These are phyloP conservation scores for Megamerina dolium DNA, from an alignment of 2,888 invertebrate genomes.

Conservation along the genomic window DNA sequence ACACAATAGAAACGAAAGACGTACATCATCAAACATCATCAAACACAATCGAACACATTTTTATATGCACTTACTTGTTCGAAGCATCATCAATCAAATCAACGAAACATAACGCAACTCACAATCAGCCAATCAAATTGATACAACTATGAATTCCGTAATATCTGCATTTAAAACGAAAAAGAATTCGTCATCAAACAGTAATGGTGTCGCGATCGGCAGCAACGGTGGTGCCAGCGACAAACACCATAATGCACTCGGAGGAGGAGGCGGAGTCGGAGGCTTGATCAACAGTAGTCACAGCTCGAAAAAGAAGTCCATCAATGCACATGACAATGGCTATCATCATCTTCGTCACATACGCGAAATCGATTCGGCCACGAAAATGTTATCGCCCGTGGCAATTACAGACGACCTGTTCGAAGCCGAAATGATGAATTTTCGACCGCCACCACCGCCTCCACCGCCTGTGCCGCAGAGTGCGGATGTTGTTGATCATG, in stretches of 20 bases:
- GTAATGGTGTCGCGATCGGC: constrained; percentile 4
- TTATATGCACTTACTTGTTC: no score
- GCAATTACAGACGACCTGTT: constrained; percentile 34
- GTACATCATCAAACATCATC: no score
- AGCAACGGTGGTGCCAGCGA: constrained; percentile 20
- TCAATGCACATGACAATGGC: constrained; percentile 42
- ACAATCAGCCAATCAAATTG: no score
- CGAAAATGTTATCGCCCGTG: constrained; percentile 43
- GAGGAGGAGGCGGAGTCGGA: constrained; percentile 20
- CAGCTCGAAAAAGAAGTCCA: constrained; percentile 30
- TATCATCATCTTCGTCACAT: constrained; percentile 49
- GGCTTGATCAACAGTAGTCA: constrained; percentile 23
- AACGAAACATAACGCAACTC: no score
- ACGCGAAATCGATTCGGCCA: constrained; percentile 47
- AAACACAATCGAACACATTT: no score
- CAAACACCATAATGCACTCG: constrained; percentile 13
- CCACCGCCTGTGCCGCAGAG: constrained; percentile 12
- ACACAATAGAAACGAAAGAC: no score
- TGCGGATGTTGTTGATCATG: constrained; percentile 26
- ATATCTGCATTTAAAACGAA: constrained; percentile 49
- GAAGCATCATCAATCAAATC: no score
- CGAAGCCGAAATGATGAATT: constrained; percentile 28
- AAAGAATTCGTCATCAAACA: constrained; percentile 26
- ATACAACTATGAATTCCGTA: constrained; percentile 50
- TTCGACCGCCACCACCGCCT: constrained; percentile 29